A percentile compares a stretch with the other conserved stretches of the same genome.
Conservation (phyloP, 2,797 vertebrate species). For the Coreius guichenoti region DNA sequence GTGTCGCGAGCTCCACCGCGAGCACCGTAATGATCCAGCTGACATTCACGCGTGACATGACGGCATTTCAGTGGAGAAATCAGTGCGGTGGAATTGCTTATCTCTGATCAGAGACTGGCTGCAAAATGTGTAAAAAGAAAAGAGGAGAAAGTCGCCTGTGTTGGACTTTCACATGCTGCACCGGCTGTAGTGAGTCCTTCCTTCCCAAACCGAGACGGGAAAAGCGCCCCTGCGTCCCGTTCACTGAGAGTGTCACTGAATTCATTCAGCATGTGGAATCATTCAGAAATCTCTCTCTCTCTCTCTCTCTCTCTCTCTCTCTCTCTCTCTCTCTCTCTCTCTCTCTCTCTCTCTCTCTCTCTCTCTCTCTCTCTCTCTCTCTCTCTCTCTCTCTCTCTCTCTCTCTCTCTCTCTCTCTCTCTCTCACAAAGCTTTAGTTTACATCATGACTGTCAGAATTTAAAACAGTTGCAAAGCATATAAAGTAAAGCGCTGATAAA, state of each 20-base stretch:
- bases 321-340: conserved; percentile 20
- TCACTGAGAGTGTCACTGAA: conserved; percentile 29
- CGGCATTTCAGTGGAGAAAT: conserved; percentile 79
- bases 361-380: not conserved
- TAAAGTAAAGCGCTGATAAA: not conserved
- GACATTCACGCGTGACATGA: conserved; percentile 80
- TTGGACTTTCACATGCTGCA: conserved; percentile 77
- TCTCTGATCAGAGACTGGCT: conserved; percentile 1
- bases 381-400: too few species aligned
- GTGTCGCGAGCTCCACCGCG: conserved; percentile 65
- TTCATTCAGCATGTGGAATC: conserved; percentile 57
- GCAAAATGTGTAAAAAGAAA: conserved; percentile 43
- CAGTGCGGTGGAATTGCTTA: conserved; percentile 54
- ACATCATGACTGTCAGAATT: not conserved
- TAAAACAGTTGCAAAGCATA: not conserved
- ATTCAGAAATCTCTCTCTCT: conserved; percentile 50
- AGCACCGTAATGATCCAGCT: conserved; percentile 73
- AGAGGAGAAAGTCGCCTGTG: conserved; percentile 59
- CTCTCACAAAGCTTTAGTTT: not conserved
- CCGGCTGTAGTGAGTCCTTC: conserved; percentile 66
- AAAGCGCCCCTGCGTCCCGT: conserved; percentile 44
- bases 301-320: conserved; percentile 35
- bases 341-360: not conserved
- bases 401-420: too few species aligned
- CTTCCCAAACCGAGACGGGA: conserved; percentile 60